Base-by-base conservation (phyloP, 64 coral and sea anemone species). In the Platygyra sinensis region DNA sequence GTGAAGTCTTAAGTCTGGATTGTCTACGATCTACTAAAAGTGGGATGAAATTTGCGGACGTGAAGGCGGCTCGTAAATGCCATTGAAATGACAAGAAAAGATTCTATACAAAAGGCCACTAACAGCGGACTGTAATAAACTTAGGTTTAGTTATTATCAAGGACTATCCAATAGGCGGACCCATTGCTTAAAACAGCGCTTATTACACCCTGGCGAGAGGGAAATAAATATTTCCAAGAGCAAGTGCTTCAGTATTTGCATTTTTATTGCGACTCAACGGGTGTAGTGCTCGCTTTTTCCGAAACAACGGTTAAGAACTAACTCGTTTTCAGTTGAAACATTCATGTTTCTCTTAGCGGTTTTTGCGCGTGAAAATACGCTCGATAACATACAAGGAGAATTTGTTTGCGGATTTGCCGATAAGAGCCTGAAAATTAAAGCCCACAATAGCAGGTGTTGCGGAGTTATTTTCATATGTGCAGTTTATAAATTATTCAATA, bases 401-500 rank as follows among this genome's bases (percentile, higher is more conserved):
- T 83, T 91, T 91, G 76, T 87, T 30, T 49, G 72, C 75, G 74
- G 86, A 87, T 80, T 79, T 76, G 29, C 7, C 27, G 72, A 72
- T 76, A 87, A 79, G 69, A 90, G 36, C 83, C 82, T 49, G 74
- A 84, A 92, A 92, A 92, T 92, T 69, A 73, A 87, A 72, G 67
- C 75, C 38, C 20, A 42, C n/a, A 55, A 61, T 52, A 36, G 90
- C 90, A 92, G 90, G 82, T 92, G 90, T 75, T 77, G 52, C 31
- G 36, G 62, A 78, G 90, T 86, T 92, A 87, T 92, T 92, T 87
- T 92, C 90, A 92, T 92, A 92, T 92, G 90, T 92, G 76, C 90
- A 92, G 90, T 92, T 74, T 86, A 92, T 92, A 86, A 92, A 92
- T 92, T 92, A 92, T 92, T 77, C 75, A 92, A 65, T 86, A 80